Conservation (phyloP, 2,888 invertebrate species). For the Agrilus cyanescens region DNA sequence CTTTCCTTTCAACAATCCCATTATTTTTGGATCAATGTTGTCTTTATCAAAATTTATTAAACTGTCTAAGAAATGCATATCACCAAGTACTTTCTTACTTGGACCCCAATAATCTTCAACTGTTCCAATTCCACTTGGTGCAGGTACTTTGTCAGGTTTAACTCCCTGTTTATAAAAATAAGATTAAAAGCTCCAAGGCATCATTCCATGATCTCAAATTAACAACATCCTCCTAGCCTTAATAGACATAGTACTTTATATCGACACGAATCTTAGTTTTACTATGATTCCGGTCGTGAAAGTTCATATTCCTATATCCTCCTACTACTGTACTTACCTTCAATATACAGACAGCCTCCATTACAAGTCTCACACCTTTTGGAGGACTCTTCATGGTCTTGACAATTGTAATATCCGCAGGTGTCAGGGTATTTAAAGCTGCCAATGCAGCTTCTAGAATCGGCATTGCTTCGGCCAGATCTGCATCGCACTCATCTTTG, state of each 20-base stretch:
- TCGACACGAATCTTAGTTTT: not conserved
- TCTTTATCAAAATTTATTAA: slow-evolving; percentile 87
- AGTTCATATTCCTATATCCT: not conserved
- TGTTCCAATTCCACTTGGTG: slow-evolving; percentile 71
- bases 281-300: not conserved
- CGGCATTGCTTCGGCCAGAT: slow-evolving; percentile 84
- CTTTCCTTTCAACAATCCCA: slow-evolving; percentile 71
- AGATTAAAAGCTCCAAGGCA: too few species aligned
- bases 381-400: slow-evolving; percentile 97
- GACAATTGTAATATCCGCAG: slow-evolving; percentile 82
- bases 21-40: slow-evolving; percentile 72
- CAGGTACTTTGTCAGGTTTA: slow-evolving; percentile 78
- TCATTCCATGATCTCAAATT: not conserved
- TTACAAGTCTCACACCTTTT: slow-evolving; percentile 73
- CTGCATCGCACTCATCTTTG: slow-evolving; percentile 86
- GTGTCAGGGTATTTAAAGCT: slow-evolving; percentile 81
- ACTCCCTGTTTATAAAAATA: slow-evolving; percentile 44
- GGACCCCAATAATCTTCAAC: slow-evolving; percentile 90
- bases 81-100: slow-evolving; percentile 76
- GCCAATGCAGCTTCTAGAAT: slow-evolving; percentile 76
- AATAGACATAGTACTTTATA: too few species aligned
- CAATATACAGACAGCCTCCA: slow-evolving; percentile 92
- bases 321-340: slow-evolving; percentile 44
- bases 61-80: slow-evolving; percentile 83
- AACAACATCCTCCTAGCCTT: too few species aligned